Evolutionary conservation across 2,888 invertebrate species (phyloP), one percentile per base, ranked within the genome.

Genomic region (Parapristionchus giblindavisi): DNA sequence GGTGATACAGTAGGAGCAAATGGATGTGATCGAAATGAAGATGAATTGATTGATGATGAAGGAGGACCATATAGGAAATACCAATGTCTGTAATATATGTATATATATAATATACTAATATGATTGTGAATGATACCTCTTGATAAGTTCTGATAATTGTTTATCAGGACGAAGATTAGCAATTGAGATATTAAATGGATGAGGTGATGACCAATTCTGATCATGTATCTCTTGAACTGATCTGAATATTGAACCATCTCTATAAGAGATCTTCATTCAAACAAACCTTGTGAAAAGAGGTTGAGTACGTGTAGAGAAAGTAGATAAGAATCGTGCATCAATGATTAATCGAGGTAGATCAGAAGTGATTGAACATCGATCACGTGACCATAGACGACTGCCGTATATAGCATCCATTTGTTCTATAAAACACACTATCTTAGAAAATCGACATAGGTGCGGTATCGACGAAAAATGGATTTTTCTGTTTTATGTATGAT

Each of bases 251-350:
- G 6, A 48, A 14, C 14, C 21, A 14, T 48, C 21, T 48, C 11
- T 48, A 14, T 48, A 48, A 48, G 48, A 11, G 48, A 21, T 48
- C 48, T 11, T 48, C 48, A 14, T 48, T n/a, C n/a, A 48, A 14
- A 11, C 75, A 40, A 24, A 81, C 81, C 72, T 76, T 38, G 77
- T 77, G 54, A 56, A 81, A 17, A 61, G 58, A 14, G 77, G 60
- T 70, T 82, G 82, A 2, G 77, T 72, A 11, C 29, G 32, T 14
- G 79, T 75, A 11, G 77, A 76, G 54, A 61, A 82, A 27, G 78
- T 79, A 3, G 78, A 71, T 43, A 84, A 58, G 72, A 79, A 83
- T 54, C 81, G 76, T 61, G 82, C 81, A 75, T 84, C 84, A 24
- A 84, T 77, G 24, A 82, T 63, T 11, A 83, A 58, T n/a, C 77